A percentile compares a stretch with the other conserved stretches of the same genome.
These are phyloP conservation scores for Ianthella basta DNA, from an alignment of 37 sponge, comb jelly and placozoan species.

Conservation along the genomic window DNA sequence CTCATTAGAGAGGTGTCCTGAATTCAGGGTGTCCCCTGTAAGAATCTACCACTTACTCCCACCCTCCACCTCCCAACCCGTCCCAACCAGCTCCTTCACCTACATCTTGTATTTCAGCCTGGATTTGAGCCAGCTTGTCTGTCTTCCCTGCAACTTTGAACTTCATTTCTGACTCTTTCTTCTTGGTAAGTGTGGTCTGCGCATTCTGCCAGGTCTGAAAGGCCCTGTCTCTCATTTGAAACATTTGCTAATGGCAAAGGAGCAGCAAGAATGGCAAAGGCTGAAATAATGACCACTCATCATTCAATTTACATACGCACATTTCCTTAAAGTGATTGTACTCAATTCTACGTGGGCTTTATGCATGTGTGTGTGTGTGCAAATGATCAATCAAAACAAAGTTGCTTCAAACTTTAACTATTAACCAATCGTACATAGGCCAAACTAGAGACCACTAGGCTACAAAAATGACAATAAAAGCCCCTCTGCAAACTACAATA, in stretches of 20 bases:
- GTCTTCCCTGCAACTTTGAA: conserved; percentile 78
- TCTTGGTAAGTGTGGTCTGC: conserved; percentile 86
- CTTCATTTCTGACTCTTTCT: conserved; percentile 90
- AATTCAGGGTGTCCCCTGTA: too few species aligned
- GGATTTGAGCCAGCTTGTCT: conserved; percentile 80
- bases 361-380: too few species aligned
- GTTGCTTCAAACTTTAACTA: neutral
- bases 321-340: too few species aligned
- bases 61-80: neutral
- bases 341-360: too few species aligned
- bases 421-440: too few species aligned
- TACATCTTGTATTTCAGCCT: conserved; percentile 85
- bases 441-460: neutral
- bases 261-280: neutral
- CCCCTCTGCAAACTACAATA: neutral
- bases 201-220: conserved; percentile 75
- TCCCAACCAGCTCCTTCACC: neutral
- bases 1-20: too few species aligned
- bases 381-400: too few species aligned
- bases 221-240: conserved; percentile 81
- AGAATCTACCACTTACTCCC: neutral
- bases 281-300: too few species aligned
- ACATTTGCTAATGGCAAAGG: conserved; percentile 53
- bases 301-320: too few species aligned
- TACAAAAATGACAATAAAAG: neutral